Base-by-base conservation (phyloP, 2,888 invertebrate species). In the Cephus rjabovi region DNA sequence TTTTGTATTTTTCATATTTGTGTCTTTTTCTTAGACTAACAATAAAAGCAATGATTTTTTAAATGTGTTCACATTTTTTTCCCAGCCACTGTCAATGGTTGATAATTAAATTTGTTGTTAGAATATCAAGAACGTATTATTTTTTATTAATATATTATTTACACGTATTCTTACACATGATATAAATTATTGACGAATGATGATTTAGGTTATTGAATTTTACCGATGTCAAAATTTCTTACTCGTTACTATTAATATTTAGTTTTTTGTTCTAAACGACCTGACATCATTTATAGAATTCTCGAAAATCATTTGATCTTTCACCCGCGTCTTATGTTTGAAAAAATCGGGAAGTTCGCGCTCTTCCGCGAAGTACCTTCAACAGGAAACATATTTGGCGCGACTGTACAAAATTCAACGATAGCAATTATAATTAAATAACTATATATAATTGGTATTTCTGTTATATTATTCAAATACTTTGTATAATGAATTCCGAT, bases 121-220 rank as follows among this genome's bases (percentile, higher is more conserved):
- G 23, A 56, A 9, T 56, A 56, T 56, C 23, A 56, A 56, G 40
- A 56, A 56, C 15, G 6, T 71, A 71, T 15, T 33, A n/a, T 71
- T 30, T 70, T 30, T 71, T 71, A 71, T 71, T 71, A 30, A 71
- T 71, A 71, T 71, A 71, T 71, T 71, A 71, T 71, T 31, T 71
- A 71, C 71, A 71, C 12, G 71, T 71, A 33, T 71, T 33, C 71
- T 71, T 71, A 71, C 71, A 33, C 33, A 30, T 33, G 11, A 71
- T 71, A 71, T 71, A 31, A 33, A 71, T 33, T 71, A 31, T 71
- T 33, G 6, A 56, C 40, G 40, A 56, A 56, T 56, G 1, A 56
- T 2, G 6, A 56, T 23, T 15, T 56, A 23, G 9, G 40, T 23
- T 56, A 56, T 6, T 23, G 40, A 56, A 56, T 23, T 2, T 56